Evolutionary conservation across 2,888 invertebrate species (phyloP).

Genomic region (Phengaris alcon): DNA sequence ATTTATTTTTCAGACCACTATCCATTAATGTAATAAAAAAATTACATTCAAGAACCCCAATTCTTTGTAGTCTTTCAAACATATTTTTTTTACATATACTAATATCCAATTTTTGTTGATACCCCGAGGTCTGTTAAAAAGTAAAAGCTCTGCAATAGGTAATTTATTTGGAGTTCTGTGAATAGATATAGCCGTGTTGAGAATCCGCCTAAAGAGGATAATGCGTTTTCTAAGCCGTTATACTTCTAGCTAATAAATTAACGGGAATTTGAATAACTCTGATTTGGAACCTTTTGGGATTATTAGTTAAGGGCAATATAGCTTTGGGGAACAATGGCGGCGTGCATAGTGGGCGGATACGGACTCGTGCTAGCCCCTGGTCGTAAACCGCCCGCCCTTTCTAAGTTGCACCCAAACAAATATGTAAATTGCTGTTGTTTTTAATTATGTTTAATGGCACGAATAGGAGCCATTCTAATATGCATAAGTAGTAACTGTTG

Average conservation of each 20-base stretch:
- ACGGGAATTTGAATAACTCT: constrained; percentile 29
- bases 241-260: not conserved
- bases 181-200: no score
- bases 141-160: no score
- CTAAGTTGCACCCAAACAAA: constrained; percentile 49
- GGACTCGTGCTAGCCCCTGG: constrained; percentile 63
- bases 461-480: constrained; percentile 7
- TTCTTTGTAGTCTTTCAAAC: no score
- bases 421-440: constrained; percentile 30
- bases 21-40: no score
- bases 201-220: not conserved
- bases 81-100: no score
- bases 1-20: no score
- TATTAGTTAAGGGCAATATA: constrained; percentile 51
- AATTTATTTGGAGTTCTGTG: no score
- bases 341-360: constrained; percentile 68
- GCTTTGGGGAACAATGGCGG: constrained; percentile 60
- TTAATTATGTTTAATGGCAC: constrained; percentile 24
- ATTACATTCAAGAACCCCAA: no score
- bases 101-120: no score
- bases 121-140: no score
- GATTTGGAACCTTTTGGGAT: constrained; percentile 43
- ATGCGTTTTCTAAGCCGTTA: not conserved
- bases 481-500: constrained; percentile 14
- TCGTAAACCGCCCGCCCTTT: constrained; percentile 54